Percentiles rank a stretch among this genome's conserved stretches.
phyloP scores from a whole-genome alignment of 2,797 vertebrate genomes.

The Typhlichthys eigenmanni region DNA sequence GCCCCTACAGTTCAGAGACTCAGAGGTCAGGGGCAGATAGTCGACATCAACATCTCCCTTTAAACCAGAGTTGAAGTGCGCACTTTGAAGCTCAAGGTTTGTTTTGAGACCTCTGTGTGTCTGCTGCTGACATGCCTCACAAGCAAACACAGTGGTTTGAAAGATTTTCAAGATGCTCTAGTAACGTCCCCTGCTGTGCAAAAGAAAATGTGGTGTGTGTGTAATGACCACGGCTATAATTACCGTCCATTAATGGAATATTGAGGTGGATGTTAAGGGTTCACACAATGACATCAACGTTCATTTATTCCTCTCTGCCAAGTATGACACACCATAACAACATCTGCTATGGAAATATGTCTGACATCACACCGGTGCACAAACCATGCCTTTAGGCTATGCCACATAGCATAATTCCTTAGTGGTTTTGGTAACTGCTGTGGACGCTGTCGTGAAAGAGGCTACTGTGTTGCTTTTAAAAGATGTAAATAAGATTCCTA shows the following conservation, averaged over 20 bases:
- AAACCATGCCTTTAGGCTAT: slow-evolving; percentile 50
- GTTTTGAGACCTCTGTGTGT: slow-evolving; percentile 20
- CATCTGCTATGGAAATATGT: slow-evolving; percentile 54
- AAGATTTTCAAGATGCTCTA: neutral
- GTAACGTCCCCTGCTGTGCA: neutral
- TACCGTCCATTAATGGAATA: slow-evolving; percentile 57
- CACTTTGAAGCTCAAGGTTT: slow-evolving; percentile 19
- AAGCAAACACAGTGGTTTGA: slow-evolving; percentile 33
- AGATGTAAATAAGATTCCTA: neutral
- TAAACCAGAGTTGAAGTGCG: slow-evolving; percentile 19
- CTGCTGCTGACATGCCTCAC: slow-evolving; percentile 9
- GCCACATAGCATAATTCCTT: slow-evolving; percentile 51
- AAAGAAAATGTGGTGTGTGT: slow-evolving; percentile 36
- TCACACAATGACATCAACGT: slow-evolving; percentile 51
- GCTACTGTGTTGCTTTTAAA: slow-evolving; percentile 37
- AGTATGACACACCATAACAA: slow-evolving; percentile 57
- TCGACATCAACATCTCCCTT: slow-evolving; percentile 40
- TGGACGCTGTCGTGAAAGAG: slow-evolving; percentile 45
- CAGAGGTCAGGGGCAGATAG: slow-evolving; percentile 43
- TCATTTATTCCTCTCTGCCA: slow-evolving; percentile 45
- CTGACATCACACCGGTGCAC: slow-evolving; percentile 37
- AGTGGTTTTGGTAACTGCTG: slow-evolving; percentile 49
- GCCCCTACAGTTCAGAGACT: slow-evolving; percentile 38
- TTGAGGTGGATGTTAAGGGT: slow-evolving; percentile 37
- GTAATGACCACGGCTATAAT: slow-evolving; percentile 54